phyloP scores from a whole-genome alignment of 1,140 invertebrate genomes.

The Leguminivora glycinivorella region DNA sequence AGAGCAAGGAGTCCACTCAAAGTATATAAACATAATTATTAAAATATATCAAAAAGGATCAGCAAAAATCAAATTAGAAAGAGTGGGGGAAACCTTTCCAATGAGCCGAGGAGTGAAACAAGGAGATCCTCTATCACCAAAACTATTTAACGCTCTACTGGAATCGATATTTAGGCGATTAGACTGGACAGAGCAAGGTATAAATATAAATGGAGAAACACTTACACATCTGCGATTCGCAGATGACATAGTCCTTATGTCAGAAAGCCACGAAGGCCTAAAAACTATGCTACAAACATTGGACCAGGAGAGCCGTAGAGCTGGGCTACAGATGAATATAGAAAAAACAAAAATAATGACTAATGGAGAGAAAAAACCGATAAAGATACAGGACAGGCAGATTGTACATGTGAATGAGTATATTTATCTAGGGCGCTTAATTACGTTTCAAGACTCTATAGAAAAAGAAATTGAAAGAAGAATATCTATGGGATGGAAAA shows the following conservation, averaged over 20 bases:
- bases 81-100: slow-evolving; percentile 28
- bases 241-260: slow-evolving; percentile 18
- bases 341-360: slow-evolving; percentile 29
- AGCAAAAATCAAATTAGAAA: slow-evolving; percentile 35
- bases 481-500: slow-evolving; percentile 28
- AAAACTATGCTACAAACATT: background rate
- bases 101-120: slow-evolving; percentile 30
- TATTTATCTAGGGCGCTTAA: slow-evolving; percentile 17
- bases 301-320: background rate
- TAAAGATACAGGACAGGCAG: background rate
- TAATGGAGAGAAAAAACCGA: slow-evolving; percentile 12
- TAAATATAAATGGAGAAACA: background rate
- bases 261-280: background rate
- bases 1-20: slow-evolving; percentile 25
- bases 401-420: slow-evolving; percentile 29
- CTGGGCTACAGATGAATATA: slow-evolving; percentile 31
- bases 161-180: background rate
- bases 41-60: slow-evolving; percentile 34
- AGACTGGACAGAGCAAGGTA: background rate
- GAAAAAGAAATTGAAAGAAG: slow-evolving; percentile 30
- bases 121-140: slow-evolving; percentile 29
- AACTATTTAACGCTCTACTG: background rate
- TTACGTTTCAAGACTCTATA: background rate
- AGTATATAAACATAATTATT: slow-evolving; percentile 35
- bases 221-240: slow-evolving; percentile 11